Percentiles rank a stretch among this genome's conserved stretches.
Evolutionary conservation across 1,140 invertebrate genomes (phyloP).

Genomic region (Drosophila busckii): DNA sequence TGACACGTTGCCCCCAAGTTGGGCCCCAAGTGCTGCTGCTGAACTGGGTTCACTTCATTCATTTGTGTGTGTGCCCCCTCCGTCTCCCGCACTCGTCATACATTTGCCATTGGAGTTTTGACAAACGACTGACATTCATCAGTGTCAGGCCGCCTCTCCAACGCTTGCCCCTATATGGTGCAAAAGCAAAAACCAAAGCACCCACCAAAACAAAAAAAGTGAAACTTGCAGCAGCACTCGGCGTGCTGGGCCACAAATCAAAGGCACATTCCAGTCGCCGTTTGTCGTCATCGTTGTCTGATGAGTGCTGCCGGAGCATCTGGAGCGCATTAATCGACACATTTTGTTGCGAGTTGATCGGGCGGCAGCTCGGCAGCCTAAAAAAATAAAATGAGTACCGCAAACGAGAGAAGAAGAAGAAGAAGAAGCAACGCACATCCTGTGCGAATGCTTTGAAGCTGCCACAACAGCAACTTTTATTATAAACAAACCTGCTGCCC

Average conservation of each 20-base stretch:
- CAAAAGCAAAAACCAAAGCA: background rate
- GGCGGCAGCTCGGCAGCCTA: constrained; percentile 24
- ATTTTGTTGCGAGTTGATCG: constrained; percentile 65
- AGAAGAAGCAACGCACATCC: constrained; percentile 50
- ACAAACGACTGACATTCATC: constrained; percentile 77
- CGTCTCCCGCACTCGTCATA: background rate
- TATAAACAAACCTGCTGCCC: constrained; percentile 50
- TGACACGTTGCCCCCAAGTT: constrained; percentile 45
- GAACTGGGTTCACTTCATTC: constrained; percentile 14
- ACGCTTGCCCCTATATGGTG: constrained; percentile 22
- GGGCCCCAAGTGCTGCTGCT: constrained; percentile 18
- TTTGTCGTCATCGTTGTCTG: constrained; percentile 14
- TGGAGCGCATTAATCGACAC: constrained; percentile 75
- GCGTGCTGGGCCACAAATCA: constrained; percentile 49
- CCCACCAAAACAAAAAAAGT: constrained; percentile 12
- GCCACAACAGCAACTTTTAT: constrained; percentile 41
- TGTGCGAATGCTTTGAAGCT: constrained; percentile 63
- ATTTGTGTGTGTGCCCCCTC: constrained; percentile 30
- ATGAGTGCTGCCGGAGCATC: constrained; percentile 54
- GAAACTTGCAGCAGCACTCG: constrained; percentile 27
- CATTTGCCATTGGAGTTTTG: constrained; percentile 71
- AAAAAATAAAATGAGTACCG: constrained; percentile 1
- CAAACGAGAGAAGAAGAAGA: background rate
- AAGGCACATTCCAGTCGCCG: constrained; percentile 63
- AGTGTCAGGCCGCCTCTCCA: constrained; percentile 47